phyloP scores from a whole-genome alignment of 2,113 vertebrate genomes.

The Petroica traversi region DNA sequence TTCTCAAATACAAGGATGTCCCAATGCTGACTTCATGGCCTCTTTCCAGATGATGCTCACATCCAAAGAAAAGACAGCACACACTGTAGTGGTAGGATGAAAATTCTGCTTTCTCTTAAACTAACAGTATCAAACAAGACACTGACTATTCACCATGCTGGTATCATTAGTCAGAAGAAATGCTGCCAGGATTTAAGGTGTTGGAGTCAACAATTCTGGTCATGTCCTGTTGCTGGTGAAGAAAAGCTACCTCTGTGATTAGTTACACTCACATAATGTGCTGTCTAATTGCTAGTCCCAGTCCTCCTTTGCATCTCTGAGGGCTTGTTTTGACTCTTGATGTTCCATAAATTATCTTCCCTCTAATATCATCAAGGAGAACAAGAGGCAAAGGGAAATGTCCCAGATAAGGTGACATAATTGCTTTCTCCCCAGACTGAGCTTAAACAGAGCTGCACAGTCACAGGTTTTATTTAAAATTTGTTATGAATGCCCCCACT shows the following conservation, averaged over 20 bases:
- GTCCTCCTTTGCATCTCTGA: background rate
- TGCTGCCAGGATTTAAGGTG: background rate
- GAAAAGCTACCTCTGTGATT: slow-evolving; percentile 18
- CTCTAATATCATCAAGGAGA: background rate
- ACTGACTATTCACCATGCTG: background rate
- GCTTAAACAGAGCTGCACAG: background rate
- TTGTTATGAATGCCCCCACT: background rate
- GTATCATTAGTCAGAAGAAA: background rate
- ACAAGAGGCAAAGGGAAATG: background rate
- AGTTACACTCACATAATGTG: background rate
- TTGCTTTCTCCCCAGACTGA: background rate
- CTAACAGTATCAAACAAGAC: background rate
- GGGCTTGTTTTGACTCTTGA: slow-evolving; percentile 23
- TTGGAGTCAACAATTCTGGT: background rate
- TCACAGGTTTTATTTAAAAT: slow-evolving; percentile 9
- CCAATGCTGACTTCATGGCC: background rate
- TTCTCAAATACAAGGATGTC: background rate
- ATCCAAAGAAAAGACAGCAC: background rate
- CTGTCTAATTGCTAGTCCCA: background rate
- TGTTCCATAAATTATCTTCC: slow-evolving; percentile 32
- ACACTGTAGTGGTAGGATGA: background rate
- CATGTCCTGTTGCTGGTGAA: background rate
- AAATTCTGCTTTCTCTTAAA: background rate
- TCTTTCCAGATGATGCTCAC: background rate
- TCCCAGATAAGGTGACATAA: background rate